Percentiles rank a stretch among this genome's conserved stretches.
These are phyloP conservation scores for Lithobates pipiens DNA, from an alignment of 2,797 vertebrate species.

Conservation along the genomic window DNA sequence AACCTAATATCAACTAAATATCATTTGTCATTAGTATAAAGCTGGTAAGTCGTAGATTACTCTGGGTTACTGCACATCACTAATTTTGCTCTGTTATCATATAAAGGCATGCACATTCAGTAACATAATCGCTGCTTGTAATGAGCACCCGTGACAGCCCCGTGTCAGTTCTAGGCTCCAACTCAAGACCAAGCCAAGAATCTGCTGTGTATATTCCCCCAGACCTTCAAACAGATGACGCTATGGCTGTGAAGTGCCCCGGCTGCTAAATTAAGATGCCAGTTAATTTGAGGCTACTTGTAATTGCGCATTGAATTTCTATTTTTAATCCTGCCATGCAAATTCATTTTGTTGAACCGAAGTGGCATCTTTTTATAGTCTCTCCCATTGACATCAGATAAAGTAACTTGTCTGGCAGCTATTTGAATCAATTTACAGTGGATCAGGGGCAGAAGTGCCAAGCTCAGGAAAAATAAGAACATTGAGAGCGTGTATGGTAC, in stretches of 20 bases:
- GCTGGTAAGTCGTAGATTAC: no score
- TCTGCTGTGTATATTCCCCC: constrained; percentile 33
- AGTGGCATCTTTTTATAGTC: constrained; percentile 46
- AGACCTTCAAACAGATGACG: constrained; percentile 37
- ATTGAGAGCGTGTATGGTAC: constrained; percentile 43
- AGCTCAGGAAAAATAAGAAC: constrained; percentile 50
- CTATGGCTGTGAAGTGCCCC: constrained; percentile 1
- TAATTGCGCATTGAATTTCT: constrained; percentile 37
- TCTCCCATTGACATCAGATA: constrained; percentile 35
- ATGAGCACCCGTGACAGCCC: neutral
- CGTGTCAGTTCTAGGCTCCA: constrained; percentile 11
- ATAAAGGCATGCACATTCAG: no score
- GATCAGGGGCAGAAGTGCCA: constrained; percentile 53
- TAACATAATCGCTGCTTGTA: neutral
- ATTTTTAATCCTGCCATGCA: constrained; percentile 43
- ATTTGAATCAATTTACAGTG: constrained; percentile 50
- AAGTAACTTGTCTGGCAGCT: constrained; percentile 34
- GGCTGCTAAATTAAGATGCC: constrained; percentile 43
- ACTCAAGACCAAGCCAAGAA: constrained; percentile 11
- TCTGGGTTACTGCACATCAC: no score
- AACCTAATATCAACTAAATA: no score
- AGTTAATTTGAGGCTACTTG: constrained; percentile 48
- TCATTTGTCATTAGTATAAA: no score
- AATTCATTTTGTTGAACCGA: constrained; percentile 44
- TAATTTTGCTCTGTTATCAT: no score